These are phyloP conservation scores for Syrmaticus mikado DNA, from an alignment of 2,113 vertebrate genomes.

Conservation along the genomic window DNA sequence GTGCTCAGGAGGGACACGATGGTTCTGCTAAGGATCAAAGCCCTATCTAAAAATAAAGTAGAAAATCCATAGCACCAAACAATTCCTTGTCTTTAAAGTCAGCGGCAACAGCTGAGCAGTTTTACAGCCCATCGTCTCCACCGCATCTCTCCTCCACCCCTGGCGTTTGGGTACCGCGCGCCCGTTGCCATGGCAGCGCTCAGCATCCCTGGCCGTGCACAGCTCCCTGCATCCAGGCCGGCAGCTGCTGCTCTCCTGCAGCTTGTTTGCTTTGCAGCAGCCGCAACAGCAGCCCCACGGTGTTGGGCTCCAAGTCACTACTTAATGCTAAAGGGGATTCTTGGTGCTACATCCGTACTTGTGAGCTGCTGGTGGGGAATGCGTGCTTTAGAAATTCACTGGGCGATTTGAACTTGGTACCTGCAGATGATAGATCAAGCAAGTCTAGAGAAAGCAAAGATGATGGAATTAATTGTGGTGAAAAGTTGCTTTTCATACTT, in stretches of 20 bases:
- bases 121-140: not conserved
- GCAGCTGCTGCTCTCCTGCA: fast-evolving
- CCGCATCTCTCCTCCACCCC: not conserved
- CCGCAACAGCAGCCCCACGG: not conserved
- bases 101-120: not conserved
- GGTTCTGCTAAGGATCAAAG: not conserved
- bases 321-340: not conserved
- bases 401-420: not conserved
- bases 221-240: not conserved
- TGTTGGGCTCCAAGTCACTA: not conserved
- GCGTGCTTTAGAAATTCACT: not conserved
- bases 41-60: not conserved
- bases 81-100: not conserved
- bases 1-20: not conserved
- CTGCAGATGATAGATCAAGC: not conserved
- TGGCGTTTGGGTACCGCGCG: fast-evolving
- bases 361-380: not conserved
- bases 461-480: not conserved
- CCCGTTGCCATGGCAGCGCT: not conserved
- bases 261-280: not conserved
- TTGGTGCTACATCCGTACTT: not conserved
- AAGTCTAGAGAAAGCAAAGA: not conserved
- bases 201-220: not conserved
- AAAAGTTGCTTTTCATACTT: not conserved
- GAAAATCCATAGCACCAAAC: not conserved